A percentile compares a stretch with the other conserved stretches of the same genome.
Evolutionary conservation across 1,140 invertebrate species (phyloP).

Genomic region (Batillaria attramentaria): DNA sequence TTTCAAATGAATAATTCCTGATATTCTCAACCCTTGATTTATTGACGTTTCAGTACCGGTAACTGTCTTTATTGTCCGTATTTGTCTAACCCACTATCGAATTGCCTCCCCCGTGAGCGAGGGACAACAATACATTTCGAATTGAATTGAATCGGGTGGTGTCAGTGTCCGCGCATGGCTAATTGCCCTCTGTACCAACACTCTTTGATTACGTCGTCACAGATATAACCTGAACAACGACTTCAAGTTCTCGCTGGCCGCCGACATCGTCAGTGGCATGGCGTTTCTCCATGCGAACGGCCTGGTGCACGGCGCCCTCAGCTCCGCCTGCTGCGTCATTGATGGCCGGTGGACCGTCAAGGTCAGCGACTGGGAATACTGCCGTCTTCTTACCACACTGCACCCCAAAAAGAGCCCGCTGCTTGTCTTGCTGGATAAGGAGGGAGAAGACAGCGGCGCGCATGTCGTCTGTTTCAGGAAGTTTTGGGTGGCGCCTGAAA

Average conservation of each 20-base stretch:
- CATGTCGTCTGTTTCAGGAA: slow-evolving; percentile 26
- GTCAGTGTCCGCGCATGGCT: no score
- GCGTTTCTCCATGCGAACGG: slow-evolving; percentile 53
- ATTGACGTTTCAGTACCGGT: no score
- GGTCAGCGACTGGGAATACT: slow-evolving; percentile 39
- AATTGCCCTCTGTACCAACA: no score
- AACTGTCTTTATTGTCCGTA: no score
- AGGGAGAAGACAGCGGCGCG: background rate
- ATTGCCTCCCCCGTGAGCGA: no score
- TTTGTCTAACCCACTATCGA: no score
- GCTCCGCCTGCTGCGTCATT: slow-evolving; percentile 52
- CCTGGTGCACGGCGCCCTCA: slow-evolving; percentile 58
- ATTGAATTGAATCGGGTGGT: no score
- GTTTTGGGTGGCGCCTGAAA: slow-evolving; percentile 59
- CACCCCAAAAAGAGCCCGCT: slow-evolving; percentile 24
- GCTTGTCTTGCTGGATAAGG: background rate
- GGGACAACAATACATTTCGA: no score
- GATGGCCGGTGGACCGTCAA: slow-evolving; percentile 61
- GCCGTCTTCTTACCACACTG: background rate
- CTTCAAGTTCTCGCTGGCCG: slow-evolving; percentile 52
- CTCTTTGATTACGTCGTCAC: no score
- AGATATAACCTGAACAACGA: slow-evolving; percentile 53
- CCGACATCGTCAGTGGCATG: slow-evolving; percentile 57
- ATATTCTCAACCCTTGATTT: no score
- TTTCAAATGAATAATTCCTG: no score